Evolutionary conservation across 92 coral and sea anemone genomes (phyloP).

Genomic region (Anthopleura xanthogrammica): DNA sequence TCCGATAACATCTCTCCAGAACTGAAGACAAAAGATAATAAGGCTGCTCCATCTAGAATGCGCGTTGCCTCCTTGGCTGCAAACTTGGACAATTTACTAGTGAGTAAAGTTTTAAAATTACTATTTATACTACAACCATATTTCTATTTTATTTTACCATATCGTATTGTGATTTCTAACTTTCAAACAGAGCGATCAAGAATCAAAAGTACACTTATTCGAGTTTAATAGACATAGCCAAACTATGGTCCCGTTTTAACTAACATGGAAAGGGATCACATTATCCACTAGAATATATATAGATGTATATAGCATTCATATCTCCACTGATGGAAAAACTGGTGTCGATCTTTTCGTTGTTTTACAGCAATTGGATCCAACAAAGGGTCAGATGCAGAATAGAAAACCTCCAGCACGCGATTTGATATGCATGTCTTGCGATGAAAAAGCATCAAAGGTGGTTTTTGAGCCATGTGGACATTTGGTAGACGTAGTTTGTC

Average conservation of each 20-base stretch:
- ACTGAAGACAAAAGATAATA: background rate
- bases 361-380: slow-evolving; percentile 1
- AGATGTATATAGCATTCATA: too few relatives aligned
- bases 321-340: too few relatives aligned
- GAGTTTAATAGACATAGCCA: too few relatives aligned
- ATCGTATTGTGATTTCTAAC: too few relatives aligned
- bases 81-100: background rate
- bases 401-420: background rate
- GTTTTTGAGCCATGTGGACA: slow-evolving; percentile 1
- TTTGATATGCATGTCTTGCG: background rate
- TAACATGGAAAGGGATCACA: too few relatives aligned
- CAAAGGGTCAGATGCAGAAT: background rate
- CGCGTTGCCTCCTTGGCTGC: background rate
- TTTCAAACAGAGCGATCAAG: too few relatives aligned
- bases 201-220: too few relatives aligned
- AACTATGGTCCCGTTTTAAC: too few relatives aligned
- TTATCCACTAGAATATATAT: too few relatives aligned
- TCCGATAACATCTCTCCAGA: background rate
- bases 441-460: slow-evolving; percentile 1
- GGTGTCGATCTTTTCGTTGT: background rate
- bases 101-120: background rate
- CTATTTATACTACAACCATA: too few relatives aligned
- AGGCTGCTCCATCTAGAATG: background rate
- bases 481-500: background rate
- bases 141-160: too few relatives aligned